Evolutionary conservation across 1,140 invertebrate genomes (phyloP).

Genomic region (Eueides isabella): DNA sequence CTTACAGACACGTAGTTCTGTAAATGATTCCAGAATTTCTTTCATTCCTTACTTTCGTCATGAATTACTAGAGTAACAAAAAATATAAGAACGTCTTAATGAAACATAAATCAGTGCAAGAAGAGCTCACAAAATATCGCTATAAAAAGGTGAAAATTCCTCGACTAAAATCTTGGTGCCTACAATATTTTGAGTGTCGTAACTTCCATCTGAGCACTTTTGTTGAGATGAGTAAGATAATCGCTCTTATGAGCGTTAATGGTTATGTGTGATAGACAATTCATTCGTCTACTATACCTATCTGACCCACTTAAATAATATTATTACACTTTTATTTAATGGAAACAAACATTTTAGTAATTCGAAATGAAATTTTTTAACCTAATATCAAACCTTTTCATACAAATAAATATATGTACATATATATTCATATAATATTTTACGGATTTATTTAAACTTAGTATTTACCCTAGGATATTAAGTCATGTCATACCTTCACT

Average conservation of each 20-base stretch:
- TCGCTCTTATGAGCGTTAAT: slow-evolving; percentile 17
- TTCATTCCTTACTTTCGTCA: slow-evolving; percentile 31
- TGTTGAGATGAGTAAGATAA: slow-evolving; percentile 17
- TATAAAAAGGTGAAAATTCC: slow-evolving; percentile 58
- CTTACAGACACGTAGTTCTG: slow-evolving; percentile 21
- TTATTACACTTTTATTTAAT: neutral
- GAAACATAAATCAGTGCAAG: slow-evolving; percentile 70
- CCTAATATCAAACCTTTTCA: no score
- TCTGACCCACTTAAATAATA: neutral
- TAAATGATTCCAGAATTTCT: slow-evolving; percentile 23
- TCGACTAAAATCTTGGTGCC: slow-evolving; percentile 65
- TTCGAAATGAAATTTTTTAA: neutral
- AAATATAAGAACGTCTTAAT: slow-evolving; percentile 50
- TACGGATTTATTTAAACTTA: no score
- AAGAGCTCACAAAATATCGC: slow-evolving; percentile 49
- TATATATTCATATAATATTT: no score
- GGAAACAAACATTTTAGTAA: neutral
- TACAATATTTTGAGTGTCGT: slow-evolving; percentile 70
- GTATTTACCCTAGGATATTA: no score
- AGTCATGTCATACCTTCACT: no score
- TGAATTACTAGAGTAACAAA: slow-evolving; percentile 29
- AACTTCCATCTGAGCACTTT: slow-evolving; percentile 65
- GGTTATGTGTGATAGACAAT: slow-evolving; percentile 11
- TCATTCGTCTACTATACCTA: neutral
- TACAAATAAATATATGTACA: no score